Conservation (phyloP, 2,888 invertebrate species). For the Synanthedon formicaeformis region DNA sequence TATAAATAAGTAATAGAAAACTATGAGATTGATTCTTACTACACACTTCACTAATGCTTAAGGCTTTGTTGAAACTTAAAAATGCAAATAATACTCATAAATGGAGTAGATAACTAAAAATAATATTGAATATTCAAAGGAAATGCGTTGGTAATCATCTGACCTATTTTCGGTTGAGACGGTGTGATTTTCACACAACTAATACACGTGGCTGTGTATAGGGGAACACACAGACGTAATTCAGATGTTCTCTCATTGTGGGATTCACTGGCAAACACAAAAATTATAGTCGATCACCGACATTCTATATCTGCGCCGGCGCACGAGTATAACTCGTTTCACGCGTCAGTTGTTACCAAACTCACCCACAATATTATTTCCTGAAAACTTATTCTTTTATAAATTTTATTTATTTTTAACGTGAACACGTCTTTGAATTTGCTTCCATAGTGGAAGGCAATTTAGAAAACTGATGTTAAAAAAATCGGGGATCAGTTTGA, state of each 20-base stretch:
- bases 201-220: constrained; percentile 7
- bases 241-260: constrained; percentile 47
- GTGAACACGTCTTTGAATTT: too few species aligned
- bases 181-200: constrained; percentile 1
- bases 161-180: constrained; percentile 9
- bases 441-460: too few species aligned
- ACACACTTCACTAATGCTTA: too few species aligned
- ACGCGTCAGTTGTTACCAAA: constrained; percentile 59
- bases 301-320: constrained; percentile 60
- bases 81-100: too few species aligned
- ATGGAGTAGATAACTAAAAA: too few species aligned
- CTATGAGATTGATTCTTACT: too few species aligned
- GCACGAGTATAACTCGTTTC: constrained; percentile 65
- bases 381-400: too few species aligned
- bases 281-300: constrained; percentile 70
- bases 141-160: constrained; percentile 1
- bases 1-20: too few species aligned
- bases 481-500: too few species aligned
- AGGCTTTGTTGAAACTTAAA: too few species aligned
- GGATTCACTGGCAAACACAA: constrained; percentile 49
- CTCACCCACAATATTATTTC: constrained; percentile 4
- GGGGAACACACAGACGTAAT: constrained; percentile 6
- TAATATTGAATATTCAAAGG: background rate
- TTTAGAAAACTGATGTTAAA: too few species aligned
- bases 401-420: too few species aligned